These are phyloP conservation scores for Brevimyrus niger DNA, from an alignment of 2,113 vertebrate genomes.

Conservation along the genomic window DNA sequence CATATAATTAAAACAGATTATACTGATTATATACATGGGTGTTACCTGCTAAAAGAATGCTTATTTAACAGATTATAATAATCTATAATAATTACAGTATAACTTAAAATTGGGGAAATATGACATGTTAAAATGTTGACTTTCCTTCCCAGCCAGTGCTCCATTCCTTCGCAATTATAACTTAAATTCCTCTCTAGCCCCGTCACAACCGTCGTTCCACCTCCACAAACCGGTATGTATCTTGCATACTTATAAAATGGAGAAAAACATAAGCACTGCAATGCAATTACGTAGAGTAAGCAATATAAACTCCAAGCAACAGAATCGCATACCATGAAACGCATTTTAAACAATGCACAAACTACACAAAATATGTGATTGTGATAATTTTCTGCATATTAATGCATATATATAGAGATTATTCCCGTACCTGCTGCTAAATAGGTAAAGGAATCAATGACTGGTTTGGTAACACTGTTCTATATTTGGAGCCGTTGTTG, in stretches of 20 bases:
- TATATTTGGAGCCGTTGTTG: conserved; percentile 15
- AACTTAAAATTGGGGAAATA: conserved; percentile 32
- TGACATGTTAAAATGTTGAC: conserved; percentile 46
- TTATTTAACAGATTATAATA: conserved; percentile 10
- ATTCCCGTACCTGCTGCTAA: background rate
- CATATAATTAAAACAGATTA: conserved; percentile 48
- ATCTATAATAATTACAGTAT: conserved; percentile 4
- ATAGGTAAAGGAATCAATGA: background rate
- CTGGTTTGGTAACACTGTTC: background rate
- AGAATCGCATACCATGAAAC: conserved; percentile 48
- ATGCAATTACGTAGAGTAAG: conserved; percentile 48
- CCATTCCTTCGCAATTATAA: conserved; percentile 62
- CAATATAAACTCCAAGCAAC: conserved; percentile 24
- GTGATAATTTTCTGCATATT: background rate
- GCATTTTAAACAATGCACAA: conserved; percentile 8
- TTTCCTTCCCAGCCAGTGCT: conserved; percentile 54
- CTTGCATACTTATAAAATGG: conserved; percentile 28
- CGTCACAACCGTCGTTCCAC: conserved; percentile 37
- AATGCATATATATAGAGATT: background rate
- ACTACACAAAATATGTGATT: background rate
- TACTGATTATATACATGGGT: conserved; percentile 9
- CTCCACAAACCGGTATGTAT: conserved; percentile 12
- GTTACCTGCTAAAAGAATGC: background rate
- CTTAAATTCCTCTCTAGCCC: conserved; percentile 53
- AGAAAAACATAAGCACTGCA: conserved; percentile 49